Evolutionary conservation across 2,888 invertebrate species (phyloP), one percentile per base, ranked within the genome.

Genomic region (Cephus sareptanus): DNA sequence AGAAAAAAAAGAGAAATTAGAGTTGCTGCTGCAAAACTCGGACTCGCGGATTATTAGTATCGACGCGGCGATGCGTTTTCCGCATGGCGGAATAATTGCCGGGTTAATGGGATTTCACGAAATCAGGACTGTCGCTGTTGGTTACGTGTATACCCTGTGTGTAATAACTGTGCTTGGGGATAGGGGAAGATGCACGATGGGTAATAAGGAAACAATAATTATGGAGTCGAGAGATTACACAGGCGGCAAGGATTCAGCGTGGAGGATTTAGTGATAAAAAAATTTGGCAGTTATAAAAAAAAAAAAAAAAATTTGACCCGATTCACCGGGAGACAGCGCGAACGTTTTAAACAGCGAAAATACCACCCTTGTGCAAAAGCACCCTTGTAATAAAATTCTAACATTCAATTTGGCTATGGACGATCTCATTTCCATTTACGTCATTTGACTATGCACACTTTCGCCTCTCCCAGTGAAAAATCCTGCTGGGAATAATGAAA

Each of bases 391-490:
- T 78, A 76, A 81, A 79, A 81, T 77, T 82, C 78, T 78, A 74
- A 82, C 79, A 79, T 82, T 82, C 81, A 82, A 82, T 82, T 82
- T 82, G 74, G 77, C 81, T 79, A 76, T 79, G 81, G 80, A 81
- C 81, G 73, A 69, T 79, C 81, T 81, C 78, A 82, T 82, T 82
- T 81, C 79, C 79, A 82, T 82, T 81, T 78, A 73, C 78, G 78
- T 77, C 75, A 73, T 78, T 76, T 40, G 34, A 35, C 73, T 73
- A 73, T 75, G 73, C 71, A 31, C 70, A 35, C 76, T 31, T 34
- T 33, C 33, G 31, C 33, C 33, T 30, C 9, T 15, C 6, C 6
- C 6, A 23, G 23, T 4, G 40, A 40, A 40, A 40, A 40, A 40
- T 40, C 2, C 15, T 40, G 40, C 30, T 11, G 70, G 31, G 30